Base-by-base conservation (phyloP, 2,888 invertebrate species). In the Zelleria hepariella region DNA sequence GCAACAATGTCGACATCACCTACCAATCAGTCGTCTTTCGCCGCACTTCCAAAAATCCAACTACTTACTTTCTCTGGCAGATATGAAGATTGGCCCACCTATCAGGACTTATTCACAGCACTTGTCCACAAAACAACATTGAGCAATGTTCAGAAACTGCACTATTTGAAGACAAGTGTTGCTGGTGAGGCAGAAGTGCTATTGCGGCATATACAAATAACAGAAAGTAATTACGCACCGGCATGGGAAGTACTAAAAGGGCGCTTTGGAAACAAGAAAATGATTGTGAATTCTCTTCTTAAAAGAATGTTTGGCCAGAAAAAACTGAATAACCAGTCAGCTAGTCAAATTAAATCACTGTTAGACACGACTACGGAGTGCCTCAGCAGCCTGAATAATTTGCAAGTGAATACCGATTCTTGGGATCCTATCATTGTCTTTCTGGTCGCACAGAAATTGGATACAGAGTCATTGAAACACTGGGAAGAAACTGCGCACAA, bases 311-410 rank as follows among this genome's bases (percentile, higher is more conserved):
- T 68, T 59, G 27, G 32, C 15, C 65, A 64, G 58, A 64, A 59
- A 42, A 66, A 62, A 57, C 54, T 66, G 23, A 55, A 24, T 0
- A 56, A 25, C 6, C 62, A 65, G 54, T 58, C 65, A 18, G 54
- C 66, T 6, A 59, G 10, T 24, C 60, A 61, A 32, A 60, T 69
- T 7, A 68, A 69, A 58, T n/a, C 27, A 25, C 32, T 68, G 3
- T 20, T 69, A 5, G 69, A 69, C 48, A 67, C 63, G 1, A 68
- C 68, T 0, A 61, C 58, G 1, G 67, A 71, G 53, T 68, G 68
- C 53, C 21, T 70, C 6, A 64, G 63, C 57, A 62, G 58, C 51
- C 55, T 69, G 8, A 58, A 64, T 18, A 65, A 68, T 57, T n/a
- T 68, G 15, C 51, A 62, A 6, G 57, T 68, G 10, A 4, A 20